Evolutionary conservation across 2,797 vertebrate genomes (phyloP).

Genomic region (Pseudocheirus occidentalis): DNA sequence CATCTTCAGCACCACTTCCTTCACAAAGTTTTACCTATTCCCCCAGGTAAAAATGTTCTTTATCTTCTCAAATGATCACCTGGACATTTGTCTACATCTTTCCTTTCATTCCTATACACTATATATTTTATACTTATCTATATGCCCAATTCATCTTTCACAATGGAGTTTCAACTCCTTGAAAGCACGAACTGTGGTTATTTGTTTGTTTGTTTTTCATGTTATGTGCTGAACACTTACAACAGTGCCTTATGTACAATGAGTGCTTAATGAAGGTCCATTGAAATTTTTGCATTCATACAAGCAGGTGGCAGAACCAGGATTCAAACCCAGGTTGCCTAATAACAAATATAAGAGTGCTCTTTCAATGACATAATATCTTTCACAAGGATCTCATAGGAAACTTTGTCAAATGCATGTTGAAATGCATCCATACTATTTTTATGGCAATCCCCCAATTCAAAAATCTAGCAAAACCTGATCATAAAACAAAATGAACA

Average conservation of each 20-base stretch:
- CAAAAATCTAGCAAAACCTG: background rate
- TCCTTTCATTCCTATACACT: too few relatives aligned
- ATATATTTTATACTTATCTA: too few relatives aligned
- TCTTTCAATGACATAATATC: background rate
- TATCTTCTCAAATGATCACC: too few relatives aligned
- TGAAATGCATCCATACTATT: background rate
- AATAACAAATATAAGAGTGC: background rate
- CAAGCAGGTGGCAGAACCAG: background rate
- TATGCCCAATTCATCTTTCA: too few relatives aligned
- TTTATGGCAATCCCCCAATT: background rate
- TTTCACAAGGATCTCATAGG: background rate
- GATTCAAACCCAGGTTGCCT: background rate
- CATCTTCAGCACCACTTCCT: too few relatives aligned
- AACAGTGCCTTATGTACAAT: too few relatives aligned
- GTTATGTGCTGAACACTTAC: background rate
- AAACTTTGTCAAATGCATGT: background rate
- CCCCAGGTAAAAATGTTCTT: too few relatives aligned
- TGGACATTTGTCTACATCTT: too few relatives aligned
- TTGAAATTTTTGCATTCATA: background rate
- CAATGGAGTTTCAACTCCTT: too few relatives aligned
- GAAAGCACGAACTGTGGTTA: too few relatives aligned
- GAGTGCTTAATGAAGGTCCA: too few relatives aligned
- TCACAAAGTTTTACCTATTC: too few relatives aligned
- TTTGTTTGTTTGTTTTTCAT: background rate
- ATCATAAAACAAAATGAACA: background rate